A percentile compares a stretch with the other conserved stretches of the same genome.
Evolutionary conservation across 2,888 invertebrate genomes (phyloP).

Genomic region (Caenorhabditis sp.): DNA sequence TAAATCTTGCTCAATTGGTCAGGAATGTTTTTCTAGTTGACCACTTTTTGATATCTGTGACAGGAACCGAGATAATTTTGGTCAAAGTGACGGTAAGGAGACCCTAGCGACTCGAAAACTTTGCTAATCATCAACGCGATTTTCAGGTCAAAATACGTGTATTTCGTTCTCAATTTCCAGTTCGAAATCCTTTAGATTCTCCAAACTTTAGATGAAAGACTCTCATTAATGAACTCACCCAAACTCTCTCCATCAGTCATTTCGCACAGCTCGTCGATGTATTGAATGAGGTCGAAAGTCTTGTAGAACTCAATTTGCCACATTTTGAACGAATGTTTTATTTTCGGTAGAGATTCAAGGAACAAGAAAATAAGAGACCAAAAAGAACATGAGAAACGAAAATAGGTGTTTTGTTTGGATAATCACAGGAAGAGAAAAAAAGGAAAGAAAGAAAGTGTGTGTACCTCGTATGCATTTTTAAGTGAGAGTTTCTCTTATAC

Average conservation of each 20-base stretch:
- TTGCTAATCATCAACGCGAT: too few species aligned
- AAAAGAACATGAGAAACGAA: constrained; percentile 3
- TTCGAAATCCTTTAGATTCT: too few species aligned
- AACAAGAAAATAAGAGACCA: constrained; percentile 12
- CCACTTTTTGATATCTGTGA: too few species aligned
- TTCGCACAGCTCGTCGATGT: constrained; percentile 51
- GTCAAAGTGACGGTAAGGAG: too few species aligned
- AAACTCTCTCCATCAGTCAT: constrained; percentile 49
- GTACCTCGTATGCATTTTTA: constrained; percentile 50
- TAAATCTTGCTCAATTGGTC: too few species aligned
- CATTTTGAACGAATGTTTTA: constrained; percentile 34
- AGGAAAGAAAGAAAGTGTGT: constrained; percentile 22
- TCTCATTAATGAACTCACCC: constrained; percentile 30
- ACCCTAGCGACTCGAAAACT: too few species aligned
- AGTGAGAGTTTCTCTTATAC: constrained; percentile 12
- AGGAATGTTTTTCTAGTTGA: too few species aligned
- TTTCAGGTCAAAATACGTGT: too few species aligned
- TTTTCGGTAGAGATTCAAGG: constrained; percentile 6
- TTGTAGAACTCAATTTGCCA: constrained; percentile 59
- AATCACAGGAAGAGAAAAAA: constrained; percentile 54
- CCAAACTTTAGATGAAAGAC: too few species aligned
- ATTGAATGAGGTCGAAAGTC: constrained; percentile 38
- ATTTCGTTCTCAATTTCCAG: too few species aligned
- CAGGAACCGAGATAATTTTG: too few species aligned
- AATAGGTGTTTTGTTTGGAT: constrained; percentile 11